Conservation (phyloP, 1,140 invertebrate genomes). For the Spodoptera litura region DNA sequence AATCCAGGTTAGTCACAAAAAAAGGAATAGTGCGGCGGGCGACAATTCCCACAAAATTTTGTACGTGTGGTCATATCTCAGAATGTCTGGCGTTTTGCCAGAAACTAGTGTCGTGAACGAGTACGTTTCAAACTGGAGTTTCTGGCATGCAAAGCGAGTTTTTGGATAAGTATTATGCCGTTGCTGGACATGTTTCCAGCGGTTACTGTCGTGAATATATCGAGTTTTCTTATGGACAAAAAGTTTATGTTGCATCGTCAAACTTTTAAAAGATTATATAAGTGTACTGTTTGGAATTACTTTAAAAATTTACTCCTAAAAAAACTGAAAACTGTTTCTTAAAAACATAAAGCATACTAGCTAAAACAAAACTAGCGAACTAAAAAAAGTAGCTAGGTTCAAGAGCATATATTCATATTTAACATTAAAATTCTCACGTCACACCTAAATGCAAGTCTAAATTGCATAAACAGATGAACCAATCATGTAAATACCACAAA, state of each 20-base stretch:
- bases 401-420: no score
- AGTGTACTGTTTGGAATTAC: no score
- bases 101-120: slow-evolving; percentile 4
- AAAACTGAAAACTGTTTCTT: no score
- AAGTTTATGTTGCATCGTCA: neutral
- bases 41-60: slow-evolving; percentile 49
- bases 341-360: no score
- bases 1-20: slow-evolving; percentile 29
- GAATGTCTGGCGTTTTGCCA: slow-evolving; percentile 37
- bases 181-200: slow-evolving; percentile 10
- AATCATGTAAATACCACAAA: no score
- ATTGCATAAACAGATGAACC: no score
- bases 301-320: no score
- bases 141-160: neutral
- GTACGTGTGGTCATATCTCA: slow-evolving; percentile 48
- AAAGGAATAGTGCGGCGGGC: neutral
- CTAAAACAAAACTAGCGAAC: no score
- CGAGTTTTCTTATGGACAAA: neutral
- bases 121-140: neutral
- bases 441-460: no score
- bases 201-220: slow-evolving; percentile 11
- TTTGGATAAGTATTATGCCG: slow-evolving; percentile 8
- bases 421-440: no score
- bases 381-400: no score
- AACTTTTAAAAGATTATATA: no score